Base-by-base conservation (phyloP, 2,797 vertebrate species). In the Jordanella pulchra region DNA sequence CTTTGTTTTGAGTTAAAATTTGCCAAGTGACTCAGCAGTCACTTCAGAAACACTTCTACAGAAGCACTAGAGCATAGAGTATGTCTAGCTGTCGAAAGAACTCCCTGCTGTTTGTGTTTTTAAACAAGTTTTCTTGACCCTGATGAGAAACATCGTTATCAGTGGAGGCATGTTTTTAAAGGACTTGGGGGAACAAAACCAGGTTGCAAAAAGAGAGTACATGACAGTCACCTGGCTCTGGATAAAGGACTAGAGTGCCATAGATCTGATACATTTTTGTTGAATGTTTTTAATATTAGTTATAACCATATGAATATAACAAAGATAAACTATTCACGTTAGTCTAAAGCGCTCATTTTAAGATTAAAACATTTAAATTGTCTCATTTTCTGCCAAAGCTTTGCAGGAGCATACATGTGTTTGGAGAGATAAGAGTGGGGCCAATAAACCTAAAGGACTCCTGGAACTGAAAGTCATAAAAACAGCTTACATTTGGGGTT, bases 21-120 rank as follows among this genome's bases (percentile, higher is more conserved):
- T 66, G 27, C 64, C 44, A 66, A 50, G 44, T 50, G 64, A 48
- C 45, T 66, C 45, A 66, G 64, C 27, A 48, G 44, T 66, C 64
- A 66, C 39, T 65, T 65, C 25, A 47, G n/a, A 65, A n/a, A 47
- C 39, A 28, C 63, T 39, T 39, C 32, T 39, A 21, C 44, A 47
- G 44, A 47, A 4, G 58, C 58, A 61, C 44, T 10, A 47, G 42
- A 28, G 44, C 44, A 45, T 14, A 66, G 44, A 48, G 64, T 21
- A 28, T 30, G 44, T 50, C 5, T 63, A 63, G 35, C 60, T 63
- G 60, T 30, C 27, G 1, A 54, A 68, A 68, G 27, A 68, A 18
- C 35, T 42, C 23, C 50, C 64, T 30, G 17, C 64, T 66, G 23
- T 67, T 51, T 53, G 64, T 32, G 50, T 51, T n/a, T 9, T 35